Base-by-base conservation (phyloP, 2,888 invertebrate genomes). In the Glyphotaelius pellucidus region DNA sequence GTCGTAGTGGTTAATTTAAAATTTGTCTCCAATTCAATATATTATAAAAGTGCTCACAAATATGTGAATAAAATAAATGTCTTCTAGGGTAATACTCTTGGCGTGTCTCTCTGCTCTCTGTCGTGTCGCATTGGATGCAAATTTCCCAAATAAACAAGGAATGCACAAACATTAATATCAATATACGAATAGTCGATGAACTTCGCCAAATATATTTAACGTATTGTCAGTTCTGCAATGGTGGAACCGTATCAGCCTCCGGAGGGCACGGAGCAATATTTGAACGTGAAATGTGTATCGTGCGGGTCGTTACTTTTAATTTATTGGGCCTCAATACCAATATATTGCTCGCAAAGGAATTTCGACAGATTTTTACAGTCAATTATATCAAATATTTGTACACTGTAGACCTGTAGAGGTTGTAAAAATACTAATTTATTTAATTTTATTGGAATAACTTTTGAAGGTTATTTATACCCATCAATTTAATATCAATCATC, bases 101-200 rank as follows among this genome's bases (percentile, higher is more conserved):
- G 85, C 85, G 42, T 42, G 85, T n/a, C 85, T 12, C 42, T 14
- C 4, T 25, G 85, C 12, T 35, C 85, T 4, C 25, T 25, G 85
- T 2, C 42, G 42, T 38, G 85, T 85, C 85, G 38, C 30, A 85
- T 85, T 38, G 7, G 42, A 85, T 85, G 85, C 85, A 85, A 85
- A 85, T 38, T 85, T n/a, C 9, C n/a, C 85, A 42, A 85, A 85
- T 85, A 85, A 85, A 85, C 42, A 85, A 85, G 9, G 4, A 85
- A 25, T 85, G 85, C 85, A 85, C 85, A 85, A 38, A 85, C 32
- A 35, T 42, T 35, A 85, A 85, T 38, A 19, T n/a, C 85, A 38
- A 42, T 52, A 42, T 52, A 38, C 38, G 30, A 85, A 85, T 85
- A 38, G 85, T 85, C 25, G 42, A 85, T 52, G 52, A 52, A 52